phyloP scores from a whole-genome alignment of 2,888 invertebrate species.

The Hoplodrina blanda region DNA sequence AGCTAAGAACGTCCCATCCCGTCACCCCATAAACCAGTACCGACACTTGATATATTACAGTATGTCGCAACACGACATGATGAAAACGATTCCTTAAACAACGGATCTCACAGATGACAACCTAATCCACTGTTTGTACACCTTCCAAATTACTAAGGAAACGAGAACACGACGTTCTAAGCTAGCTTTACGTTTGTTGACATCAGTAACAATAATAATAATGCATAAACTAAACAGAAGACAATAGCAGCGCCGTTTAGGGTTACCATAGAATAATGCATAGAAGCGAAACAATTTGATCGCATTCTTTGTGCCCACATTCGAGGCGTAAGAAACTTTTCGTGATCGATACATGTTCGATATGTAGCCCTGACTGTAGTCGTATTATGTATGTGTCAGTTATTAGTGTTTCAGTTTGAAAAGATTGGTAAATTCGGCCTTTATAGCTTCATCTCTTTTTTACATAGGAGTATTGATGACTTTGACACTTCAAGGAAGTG shows the following conservation, averaged over 20 bases:
- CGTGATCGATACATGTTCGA: too few relatives aligned
- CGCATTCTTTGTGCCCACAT: neutral
- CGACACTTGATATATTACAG: slow-evolving; percentile 32
- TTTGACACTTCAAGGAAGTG: too few relatives aligned
- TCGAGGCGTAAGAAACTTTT: too few relatives aligned
- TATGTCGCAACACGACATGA: slow-evolving; percentile 11
- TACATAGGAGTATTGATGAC: too few relatives aligned
- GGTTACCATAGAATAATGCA: slow-evolving; percentile 13
- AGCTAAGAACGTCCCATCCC: neutral
- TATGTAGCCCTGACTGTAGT: too few relatives aligned
- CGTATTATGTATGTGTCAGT: too few relatives aligned
- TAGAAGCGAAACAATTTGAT: neutral
- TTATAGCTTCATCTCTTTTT: too few relatives aligned
- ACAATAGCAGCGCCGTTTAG: slow-evolving; percentile 34
- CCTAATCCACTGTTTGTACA: slow-evolving; percentile 35
- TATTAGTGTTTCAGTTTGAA: too few relatives aligned
- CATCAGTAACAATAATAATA: slow-evolving; percentile 33
- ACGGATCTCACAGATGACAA: slow-evolving; percentile 33
- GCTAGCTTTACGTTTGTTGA: slow-evolving; percentile 37
- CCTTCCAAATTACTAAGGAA: slow-evolving; percentile 29
- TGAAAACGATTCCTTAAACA: slow-evolving; percentile 25
- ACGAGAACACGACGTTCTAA: slow-evolving; percentile 26
- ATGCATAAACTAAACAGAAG: slow-evolving; percentile 27
- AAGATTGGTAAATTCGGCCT: too few relatives aligned
- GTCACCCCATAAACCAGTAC: slow-evolving; percentile 23